phyloP scores from a whole-genome alignment of 30 jellyfish, hydroid and myxozoan genomes.

The Chrysaora quinquecirrha region DNA sequence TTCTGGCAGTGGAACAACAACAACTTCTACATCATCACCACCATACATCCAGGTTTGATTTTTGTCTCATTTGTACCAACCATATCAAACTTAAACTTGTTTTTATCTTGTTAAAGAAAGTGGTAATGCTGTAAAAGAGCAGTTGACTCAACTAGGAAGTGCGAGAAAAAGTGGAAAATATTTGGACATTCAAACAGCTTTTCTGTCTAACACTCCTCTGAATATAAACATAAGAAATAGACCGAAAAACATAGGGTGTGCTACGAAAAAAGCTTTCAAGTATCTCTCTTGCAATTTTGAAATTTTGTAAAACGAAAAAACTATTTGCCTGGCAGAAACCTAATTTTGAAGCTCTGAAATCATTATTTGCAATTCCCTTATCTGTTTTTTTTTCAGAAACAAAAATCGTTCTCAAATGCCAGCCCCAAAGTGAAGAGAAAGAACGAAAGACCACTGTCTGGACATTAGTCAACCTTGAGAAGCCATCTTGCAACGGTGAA shows the following conservation, averaged over 20 bases:
- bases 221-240: too few relatives aligned
- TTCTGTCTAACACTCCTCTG: too few relatives aligned
- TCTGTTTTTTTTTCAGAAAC: constrained; percentile 46
- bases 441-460: constrained; percentile 77
- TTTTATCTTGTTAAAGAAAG: too few relatives aligned
- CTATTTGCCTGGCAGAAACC: background rate
- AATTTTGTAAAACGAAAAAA: too few relatives aligned
- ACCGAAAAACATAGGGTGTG: background rate
- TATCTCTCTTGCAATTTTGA: too few relatives aligned
- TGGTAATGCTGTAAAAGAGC: too few relatives aligned
- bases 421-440: constrained; percentile 72
- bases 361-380: background rate
- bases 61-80: background rate
- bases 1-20: constrained; percentile 72
- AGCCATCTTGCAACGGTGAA: too few relatives aligned
- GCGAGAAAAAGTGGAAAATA: background rate
- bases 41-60: constrained; percentile 73
- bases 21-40: constrained; percentile 69
- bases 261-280: background rate
- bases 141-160: background rate
- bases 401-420: constrained; percentile 54
- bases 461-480: too few relatives aligned
- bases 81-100: background rate
- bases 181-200: background rate
- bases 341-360: background rate